Conservation (phyloP, 2,113 vertebrate genomes). For the Balaeniceps rex region DNA sequence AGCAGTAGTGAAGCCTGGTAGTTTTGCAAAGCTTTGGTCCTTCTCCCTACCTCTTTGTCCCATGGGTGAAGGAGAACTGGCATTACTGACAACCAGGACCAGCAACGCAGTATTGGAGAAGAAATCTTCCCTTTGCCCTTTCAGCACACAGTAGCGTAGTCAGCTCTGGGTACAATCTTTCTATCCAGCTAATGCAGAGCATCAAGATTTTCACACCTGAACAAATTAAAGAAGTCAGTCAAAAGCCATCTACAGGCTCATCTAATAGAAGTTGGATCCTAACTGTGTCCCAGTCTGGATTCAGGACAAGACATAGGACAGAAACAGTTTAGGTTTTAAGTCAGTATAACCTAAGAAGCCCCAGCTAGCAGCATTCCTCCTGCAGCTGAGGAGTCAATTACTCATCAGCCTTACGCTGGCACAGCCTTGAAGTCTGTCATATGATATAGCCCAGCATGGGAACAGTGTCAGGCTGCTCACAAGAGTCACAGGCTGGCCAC, state of each 20-base stretch:
- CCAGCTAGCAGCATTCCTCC: not conserved
- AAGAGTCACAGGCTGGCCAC: not conserved
- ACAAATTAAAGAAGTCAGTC: not conserved
- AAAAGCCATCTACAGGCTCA: not conserved
- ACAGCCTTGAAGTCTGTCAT: not conserved
- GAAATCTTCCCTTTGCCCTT: not conserved
- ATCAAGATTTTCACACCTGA: not conserved
- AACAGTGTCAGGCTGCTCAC: not conserved
- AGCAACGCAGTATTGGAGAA: not conserved
- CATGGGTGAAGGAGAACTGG: not conserved
- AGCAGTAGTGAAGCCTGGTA: not conserved
- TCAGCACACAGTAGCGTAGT: not conserved
- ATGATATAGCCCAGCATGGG: not conserved
- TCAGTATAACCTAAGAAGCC: not conserved
- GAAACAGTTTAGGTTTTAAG: not conserved
- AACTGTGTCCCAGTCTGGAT: not conserved
- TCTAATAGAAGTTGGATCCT: not conserved
- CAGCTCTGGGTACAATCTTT: not conserved
- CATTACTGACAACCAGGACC: not conserved
- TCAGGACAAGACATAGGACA: not conserved
- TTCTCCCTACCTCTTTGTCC: not conserved
- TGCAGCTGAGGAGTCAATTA: not conserved
- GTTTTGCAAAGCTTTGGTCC: not conserved
- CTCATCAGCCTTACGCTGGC: not conserved
- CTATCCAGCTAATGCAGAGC: not conserved